Conservation (phyloP, 2,113 vertebrate genomes). For the Oophaga pumilio region DNA sequence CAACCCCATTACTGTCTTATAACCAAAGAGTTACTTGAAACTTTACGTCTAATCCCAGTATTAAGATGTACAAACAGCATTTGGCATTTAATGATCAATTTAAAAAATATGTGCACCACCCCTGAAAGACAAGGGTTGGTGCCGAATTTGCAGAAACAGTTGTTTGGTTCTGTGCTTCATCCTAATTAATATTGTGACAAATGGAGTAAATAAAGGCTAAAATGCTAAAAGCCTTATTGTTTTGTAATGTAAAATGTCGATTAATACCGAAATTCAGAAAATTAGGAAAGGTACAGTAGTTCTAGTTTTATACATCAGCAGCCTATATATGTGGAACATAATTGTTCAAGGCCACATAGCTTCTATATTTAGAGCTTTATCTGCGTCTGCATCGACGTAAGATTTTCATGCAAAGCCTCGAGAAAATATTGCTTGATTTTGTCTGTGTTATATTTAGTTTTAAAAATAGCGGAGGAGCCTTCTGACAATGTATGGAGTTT, state of each 20-base stretch:
- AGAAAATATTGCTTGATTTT: conserved; percentile 23
- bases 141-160: no score
- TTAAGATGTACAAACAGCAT: no score
- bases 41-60: no score
- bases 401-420: conserved; percentile 26
- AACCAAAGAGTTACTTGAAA: no score
- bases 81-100: no score
- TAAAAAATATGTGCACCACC: no score
- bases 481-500: background rate
- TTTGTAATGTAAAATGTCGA: background rate
- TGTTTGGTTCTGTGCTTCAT: background rate
- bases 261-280: background rate
- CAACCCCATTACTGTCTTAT: no score
- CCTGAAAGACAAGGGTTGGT: no score
- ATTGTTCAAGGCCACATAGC: conserved; percentile 12
- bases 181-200: background rate
- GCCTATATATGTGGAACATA: background rate
- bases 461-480: background rate
- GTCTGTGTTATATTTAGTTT: conserved; percentile 4
- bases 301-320: background rate
- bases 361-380: conserved; percentile 42
- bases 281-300: background rate
- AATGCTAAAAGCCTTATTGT: background rate
- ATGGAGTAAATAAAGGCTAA: no score
- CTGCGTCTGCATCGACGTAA: conserved; percentile 33